Evolutionary conservation across 2,113 vertebrate genomes (phyloP).

Genomic region (Athene noctua): DNA sequence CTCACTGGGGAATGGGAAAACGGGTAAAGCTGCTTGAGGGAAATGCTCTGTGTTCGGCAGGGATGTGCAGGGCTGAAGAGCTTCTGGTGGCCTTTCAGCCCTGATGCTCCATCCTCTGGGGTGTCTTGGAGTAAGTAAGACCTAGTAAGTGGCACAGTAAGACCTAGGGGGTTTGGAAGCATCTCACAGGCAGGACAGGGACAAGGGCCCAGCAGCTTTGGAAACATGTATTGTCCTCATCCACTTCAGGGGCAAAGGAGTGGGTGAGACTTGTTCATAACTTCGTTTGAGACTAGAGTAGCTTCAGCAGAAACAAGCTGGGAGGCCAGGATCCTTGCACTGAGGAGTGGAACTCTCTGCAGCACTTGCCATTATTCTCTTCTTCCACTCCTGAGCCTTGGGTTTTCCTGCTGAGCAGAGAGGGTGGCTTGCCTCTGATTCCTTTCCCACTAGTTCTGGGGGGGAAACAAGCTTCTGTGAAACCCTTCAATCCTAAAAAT

Average conservation of each 20-base stretch:
- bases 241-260: not conserved
- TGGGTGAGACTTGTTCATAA: not conserved
- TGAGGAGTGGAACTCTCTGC: not conserved
- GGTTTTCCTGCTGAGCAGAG: not conserved
- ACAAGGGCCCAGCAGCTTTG: not conserved
- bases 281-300: not conserved
- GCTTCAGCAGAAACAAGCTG: not conserved
- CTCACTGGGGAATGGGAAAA: not conserved
- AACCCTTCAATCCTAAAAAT: not conserved
- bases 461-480: not conserved
- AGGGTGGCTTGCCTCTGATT: not conserved
- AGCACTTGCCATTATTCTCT: not conserved
- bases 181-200: not conserved
- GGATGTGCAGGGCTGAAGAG: not conserved
- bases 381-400: too few species aligned
- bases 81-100: not conserved
- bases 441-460: not conserved
- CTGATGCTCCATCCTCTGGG: accelerated
- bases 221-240: not conserved
- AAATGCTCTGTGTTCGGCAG: not conserved
- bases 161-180: not conserved
- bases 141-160: too few species aligned
- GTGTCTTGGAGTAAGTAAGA: not conserved
- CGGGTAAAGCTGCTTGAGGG: not conserved
- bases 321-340: accelerated